Percentiles rank a stretch among this genome's conserved stretches.
phyloP scores from a whole-genome alignment of 2,113 vertebrate genomes.

The Zosterops hypoxanthus region DNA sequence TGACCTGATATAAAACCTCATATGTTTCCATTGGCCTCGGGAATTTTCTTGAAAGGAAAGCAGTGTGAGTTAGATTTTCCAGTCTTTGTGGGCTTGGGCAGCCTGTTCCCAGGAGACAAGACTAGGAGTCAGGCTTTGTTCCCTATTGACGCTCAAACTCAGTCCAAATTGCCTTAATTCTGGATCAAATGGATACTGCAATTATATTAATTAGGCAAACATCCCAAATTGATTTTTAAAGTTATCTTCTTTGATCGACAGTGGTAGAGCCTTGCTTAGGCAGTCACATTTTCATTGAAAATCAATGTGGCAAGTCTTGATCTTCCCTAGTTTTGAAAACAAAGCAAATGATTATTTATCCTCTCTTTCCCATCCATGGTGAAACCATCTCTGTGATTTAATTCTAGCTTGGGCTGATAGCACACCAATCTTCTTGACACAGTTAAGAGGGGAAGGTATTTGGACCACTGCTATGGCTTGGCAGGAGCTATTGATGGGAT shows the following conservation, averaged over 20 bases:
- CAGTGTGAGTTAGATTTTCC: not conserved
- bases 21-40: not conserved
- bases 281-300: not conserved
- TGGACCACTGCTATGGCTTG: conserved; percentile 7
- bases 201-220: conserved; percentile 23
- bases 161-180: not conserved
- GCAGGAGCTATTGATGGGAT: conserved; percentile 12
- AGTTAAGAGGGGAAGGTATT: not conserved
- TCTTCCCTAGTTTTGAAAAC: not conserved
- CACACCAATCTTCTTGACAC: conserved; percentile 20
- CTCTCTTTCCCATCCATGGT: not conserved
- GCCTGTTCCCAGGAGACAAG: not conserved
- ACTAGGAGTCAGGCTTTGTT: not conserved
- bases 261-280: not conserved
- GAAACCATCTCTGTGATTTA: not conserved
- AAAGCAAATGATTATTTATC: not conserved
- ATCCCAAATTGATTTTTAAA: conserved; percentile 11
- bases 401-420: conserved; percentile 10
- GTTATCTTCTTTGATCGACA: not conserved
- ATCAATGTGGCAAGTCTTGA: not conserved
- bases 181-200: not conserved
- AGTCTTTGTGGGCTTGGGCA: not conserved
- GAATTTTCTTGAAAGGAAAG: not conserved
- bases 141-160: not conserved
- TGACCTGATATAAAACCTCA: conserved; percentile 39